Evolutionary conservation across 2,797 vertebrate species (phyloP).

Genomic region (Platalea minor): DNA sequence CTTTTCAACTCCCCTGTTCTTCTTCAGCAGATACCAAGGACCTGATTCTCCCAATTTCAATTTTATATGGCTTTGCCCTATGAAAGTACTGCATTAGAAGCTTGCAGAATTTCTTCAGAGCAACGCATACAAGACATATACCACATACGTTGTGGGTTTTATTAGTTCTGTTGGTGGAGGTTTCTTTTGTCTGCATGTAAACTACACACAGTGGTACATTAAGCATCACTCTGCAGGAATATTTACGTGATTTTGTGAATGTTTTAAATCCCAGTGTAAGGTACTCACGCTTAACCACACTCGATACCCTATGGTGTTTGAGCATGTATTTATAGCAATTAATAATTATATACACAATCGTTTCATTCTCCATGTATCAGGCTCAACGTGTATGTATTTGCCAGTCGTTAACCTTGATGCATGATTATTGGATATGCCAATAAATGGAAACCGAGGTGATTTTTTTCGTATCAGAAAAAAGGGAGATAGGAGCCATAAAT

Average conservation of each 20-base stretch:
- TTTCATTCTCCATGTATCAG: background rate
- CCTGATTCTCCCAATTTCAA: background rate
- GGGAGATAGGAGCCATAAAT: background rate
- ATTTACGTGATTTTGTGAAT: background rate
- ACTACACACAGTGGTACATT: background rate
- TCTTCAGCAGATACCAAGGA: background rate
- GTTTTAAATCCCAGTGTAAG: background rate
- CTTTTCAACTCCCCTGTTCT: background rate
- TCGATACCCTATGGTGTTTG: background rate
- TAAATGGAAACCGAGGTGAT: fast-evolving
- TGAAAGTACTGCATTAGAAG: background rate
- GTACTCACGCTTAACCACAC: background rate
- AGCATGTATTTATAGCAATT: background rate
- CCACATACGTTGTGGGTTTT: fast-evolving
- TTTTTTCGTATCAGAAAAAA: background rate
- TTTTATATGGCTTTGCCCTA: background rate
- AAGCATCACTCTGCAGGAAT: background rate
- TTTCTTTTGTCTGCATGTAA: background rate
- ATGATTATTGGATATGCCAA: background rate
- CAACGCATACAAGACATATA: background rate
- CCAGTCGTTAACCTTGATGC: background rate
- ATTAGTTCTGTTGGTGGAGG: background rate
- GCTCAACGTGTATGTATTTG: background rate
- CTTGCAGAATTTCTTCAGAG: background rate
- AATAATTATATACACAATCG: background rate